Conservation (phyloP, 2,113 vertebrate species). For the Zosterops hypoxanthus region DNA sequence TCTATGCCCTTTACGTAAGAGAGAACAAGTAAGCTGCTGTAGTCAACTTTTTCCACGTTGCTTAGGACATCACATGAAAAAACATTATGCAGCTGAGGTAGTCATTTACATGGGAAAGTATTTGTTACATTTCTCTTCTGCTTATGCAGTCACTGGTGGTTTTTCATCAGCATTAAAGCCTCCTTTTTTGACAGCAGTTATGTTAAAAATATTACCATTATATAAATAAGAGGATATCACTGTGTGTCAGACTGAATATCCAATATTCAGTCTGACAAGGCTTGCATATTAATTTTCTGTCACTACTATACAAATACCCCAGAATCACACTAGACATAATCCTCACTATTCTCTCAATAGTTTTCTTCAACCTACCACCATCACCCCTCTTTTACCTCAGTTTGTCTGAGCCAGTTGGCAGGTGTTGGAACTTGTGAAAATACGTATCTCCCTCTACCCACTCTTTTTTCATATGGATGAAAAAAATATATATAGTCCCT, state of each 20-base stretch:
- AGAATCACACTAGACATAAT: background rate
- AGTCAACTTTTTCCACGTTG: background rate
- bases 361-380: background rate
- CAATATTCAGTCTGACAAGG: background rate
- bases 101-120: slow-evolving; percentile 1
- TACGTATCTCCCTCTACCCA: background rate
- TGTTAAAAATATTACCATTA: slow-evolving; percentile 46
- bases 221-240: slow-evolving; percentile 44
- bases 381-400: background rate
- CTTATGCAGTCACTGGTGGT: background rate
- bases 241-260: background rate
- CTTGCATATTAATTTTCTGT: background rate
- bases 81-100: background rate
- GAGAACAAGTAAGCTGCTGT: background rate
- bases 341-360: background rate
- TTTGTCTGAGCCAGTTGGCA: slow-evolving; percentile 4
- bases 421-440: background rate
- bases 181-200: background rate
- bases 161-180: slow-evolving; percentile 10
- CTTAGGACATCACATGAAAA: background rate
- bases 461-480: background rate
- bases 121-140: background rate
- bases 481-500: background rate
- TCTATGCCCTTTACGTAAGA: background rate
- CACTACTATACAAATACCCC: background rate